phyloP scores from a whole-genome alignment of 1,140 invertebrate species.

The Pogonomyrmex barbatus region DNA sequence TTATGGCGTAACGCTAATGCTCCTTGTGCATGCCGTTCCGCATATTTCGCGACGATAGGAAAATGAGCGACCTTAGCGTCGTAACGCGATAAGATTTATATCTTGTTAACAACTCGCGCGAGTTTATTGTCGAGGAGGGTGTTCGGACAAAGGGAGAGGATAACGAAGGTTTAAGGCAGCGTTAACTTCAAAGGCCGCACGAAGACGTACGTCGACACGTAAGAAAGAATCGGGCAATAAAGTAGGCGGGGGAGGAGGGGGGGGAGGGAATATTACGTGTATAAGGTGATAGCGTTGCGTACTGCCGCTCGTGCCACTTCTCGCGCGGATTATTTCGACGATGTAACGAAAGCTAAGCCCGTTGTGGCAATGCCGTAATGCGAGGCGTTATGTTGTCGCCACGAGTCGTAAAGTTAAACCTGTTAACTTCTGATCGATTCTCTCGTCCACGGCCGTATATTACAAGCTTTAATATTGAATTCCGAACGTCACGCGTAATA shows the following conservation, averaged over 20 bases:
- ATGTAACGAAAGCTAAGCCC: slow-evolving; percentile 31
- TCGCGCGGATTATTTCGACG: slow-evolving; percentile 48
- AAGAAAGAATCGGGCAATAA: slow-evolving; percentile 19
- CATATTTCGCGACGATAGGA: neutral
- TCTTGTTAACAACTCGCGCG: slow-evolving; percentile 49
- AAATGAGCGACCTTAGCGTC: slow-evolving; percentile 35
- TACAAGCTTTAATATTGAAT: slow-evolving; percentile 72
- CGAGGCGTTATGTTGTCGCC: slow-evolving; percentile 73
- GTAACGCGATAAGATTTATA: slow-evolving; percentile 51
- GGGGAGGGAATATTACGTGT: neutral
- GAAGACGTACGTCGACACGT: slow-evolving; percentile 15
- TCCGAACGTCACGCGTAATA: slow-evolving; percentile 51
- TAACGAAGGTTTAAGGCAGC: slow-evolving; percentile 20
- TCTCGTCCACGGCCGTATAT: slow-evolving; percentile 76
- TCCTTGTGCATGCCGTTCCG: neutral
- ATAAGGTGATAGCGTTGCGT: neutral
- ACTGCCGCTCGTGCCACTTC: slow-evolving; percentile 12
- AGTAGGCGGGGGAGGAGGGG: neutral
- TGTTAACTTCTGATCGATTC: slow-evolving; percentile 84
- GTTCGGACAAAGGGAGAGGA: slow-evolving; percentile 4
- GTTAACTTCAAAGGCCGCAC: slow-evolving; percentile 20
- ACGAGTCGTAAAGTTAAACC: slow-evolving; percentile 82
- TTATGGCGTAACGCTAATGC: slow-evolving; percentile 3
- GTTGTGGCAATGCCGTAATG: slow-evolving; percentile 9
- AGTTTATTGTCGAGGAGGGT: slow-evolving; percentile 30